Percentiles rank a stretch among this genome's conserved stretches.
These are phyloP conservation scores for Micropoecilia bifurca DNA, from an alignment of 2,797 vertebrate genomes.

Conservation along the genomic window DNA sequence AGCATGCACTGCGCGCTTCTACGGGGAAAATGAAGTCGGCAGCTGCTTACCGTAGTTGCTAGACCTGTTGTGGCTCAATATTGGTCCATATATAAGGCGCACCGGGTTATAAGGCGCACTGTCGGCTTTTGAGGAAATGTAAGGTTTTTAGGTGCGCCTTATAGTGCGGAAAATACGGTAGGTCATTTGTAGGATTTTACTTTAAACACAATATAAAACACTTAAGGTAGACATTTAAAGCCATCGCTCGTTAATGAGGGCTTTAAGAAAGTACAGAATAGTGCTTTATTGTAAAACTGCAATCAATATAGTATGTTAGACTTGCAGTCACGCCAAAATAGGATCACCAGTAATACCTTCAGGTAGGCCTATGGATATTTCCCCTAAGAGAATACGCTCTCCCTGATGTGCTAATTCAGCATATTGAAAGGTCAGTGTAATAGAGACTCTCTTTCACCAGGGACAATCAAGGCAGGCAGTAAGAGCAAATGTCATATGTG, in stretches of 20 bases:
- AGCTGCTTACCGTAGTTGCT: too few relatives aligned
- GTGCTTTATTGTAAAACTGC: background rate
- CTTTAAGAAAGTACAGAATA: background rate
- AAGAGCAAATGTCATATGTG: background rate
- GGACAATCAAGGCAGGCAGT: conserved; percentile 26
- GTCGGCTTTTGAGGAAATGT: too few relatives aligned
- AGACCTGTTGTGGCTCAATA: too few relatives aligned
- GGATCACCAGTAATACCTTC: background rate
- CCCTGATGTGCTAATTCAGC: conserved; percentile 54
- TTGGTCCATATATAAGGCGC: too few relatives aligned
- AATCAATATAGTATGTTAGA: background rate
- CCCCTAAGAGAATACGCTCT: conserved; percentile 15
- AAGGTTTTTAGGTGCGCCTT: too few relatives aligned
- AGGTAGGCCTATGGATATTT: background rate
- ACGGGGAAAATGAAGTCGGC: too few relatives aligned
- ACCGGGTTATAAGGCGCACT: too few relatives aligned
- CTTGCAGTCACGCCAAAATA: background rate
- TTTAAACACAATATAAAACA: background rate
- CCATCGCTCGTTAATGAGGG: background rate
- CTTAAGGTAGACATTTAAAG: background rate
- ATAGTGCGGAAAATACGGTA: too few relatives aligned
- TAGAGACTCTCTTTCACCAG: conserved; percentile 38
- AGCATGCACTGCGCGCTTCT: too few relatives aligned
- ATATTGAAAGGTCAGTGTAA: conserved; percentile 57
- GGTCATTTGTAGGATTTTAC: background rate